Evolutionary conservation across 2,888 invertebrate species (phyloP), one percentile per base, ranked within the genome.

Genomic region (Griposia aprilina): DNA sequence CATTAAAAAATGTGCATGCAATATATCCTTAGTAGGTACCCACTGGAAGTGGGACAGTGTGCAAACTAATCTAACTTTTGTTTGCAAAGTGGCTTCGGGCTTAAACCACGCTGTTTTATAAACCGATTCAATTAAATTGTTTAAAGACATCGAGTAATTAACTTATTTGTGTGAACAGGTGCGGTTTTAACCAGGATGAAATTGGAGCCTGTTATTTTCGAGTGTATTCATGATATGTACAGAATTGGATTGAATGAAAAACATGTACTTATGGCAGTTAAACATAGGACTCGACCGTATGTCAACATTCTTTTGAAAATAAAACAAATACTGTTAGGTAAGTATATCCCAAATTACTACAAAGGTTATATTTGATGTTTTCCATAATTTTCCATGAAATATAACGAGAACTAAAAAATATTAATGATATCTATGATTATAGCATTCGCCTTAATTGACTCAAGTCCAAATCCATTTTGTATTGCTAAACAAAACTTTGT

Each of bases 41-140:
- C 20, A 13, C 60, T 72, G 36, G 65, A 81, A 82, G 73, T 78
- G 60, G 80, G 59, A 73, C 81, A 84, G 59, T 74, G 74, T 75
- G 86, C 78, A 86, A 93, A 93, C 93, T 93, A 94, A 94, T 94
- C 90, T 93, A 94, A 94, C 93, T 93, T 94, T 90, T 90, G 93
- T 93, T 92, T 91, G 90, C 84, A 65, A 89, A 91, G 92, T 91
- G 90, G 88, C 90, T 90, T 83, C 79, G 66, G 81, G 73, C 26
- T 66, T 52, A 80, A 78, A 75, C 85, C 82, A 69, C 76, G 74
- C 78, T 82, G 85, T 83, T 91, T 87, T 88, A 90, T 90, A 89
- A 88, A 90, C 87, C 80, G 87, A 93, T 93, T 92, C 92, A 92
- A 93, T 94, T 92, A 91, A 90, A 90, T 87, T 69, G 79, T 88